Base-by-base conservation (phyloP, 30 jellyfish, hydroid and myxozoan genomes). In the Chironex yamaguchii region DNA sequence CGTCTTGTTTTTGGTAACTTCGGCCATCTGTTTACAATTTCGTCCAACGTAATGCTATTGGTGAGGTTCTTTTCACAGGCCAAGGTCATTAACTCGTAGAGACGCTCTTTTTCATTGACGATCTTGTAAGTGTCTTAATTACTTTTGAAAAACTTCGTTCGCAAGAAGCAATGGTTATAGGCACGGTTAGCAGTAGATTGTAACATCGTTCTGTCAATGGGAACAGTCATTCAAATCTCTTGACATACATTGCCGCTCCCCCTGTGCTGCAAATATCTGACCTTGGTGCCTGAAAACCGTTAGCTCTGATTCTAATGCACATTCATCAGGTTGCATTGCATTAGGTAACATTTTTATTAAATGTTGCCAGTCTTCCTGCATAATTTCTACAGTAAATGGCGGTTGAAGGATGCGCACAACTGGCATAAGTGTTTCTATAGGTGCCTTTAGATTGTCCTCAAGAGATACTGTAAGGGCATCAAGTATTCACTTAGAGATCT, bases 121-220 rank as follows among this genome's bases (percentile, higher is more conserved):
- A 49, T 31, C 88, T 17, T 79, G 54, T 76, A n/a, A n/a, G n/a
- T n/a, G n/a, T n/a, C n/a, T n/a, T 71, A 49, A 76, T 76, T n/a
- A 76, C 22, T 76, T 76, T 76, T 52, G 88, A 49, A 27, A 73
- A 35, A 50, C 86, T 73, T 49, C 76, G 36, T 75, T 73, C 80
- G 31, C 76, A 1, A 1, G 86, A 73, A 11, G 86, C 77, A 13
- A 75, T 25, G 23, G 88, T 76, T 4, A 76, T 76, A 25, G 88
- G 82, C 30, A 53, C 81, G 4, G 88, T 49, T 24, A 3, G 88
- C 2, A 53, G 62, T 24, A 76, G 88, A 34, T 53, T 65, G 64
- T 53, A 76, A 42, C 81, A 76, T 30, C 34, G 52, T 24, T 76
- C 88, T 17, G 88, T 76, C 31, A 76, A 29, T 2, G 81, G 88